phyloP scores from a whole-genome alignment of 1,140 invertebrate genomes.

The Hyles euphorbiae region DNA sequence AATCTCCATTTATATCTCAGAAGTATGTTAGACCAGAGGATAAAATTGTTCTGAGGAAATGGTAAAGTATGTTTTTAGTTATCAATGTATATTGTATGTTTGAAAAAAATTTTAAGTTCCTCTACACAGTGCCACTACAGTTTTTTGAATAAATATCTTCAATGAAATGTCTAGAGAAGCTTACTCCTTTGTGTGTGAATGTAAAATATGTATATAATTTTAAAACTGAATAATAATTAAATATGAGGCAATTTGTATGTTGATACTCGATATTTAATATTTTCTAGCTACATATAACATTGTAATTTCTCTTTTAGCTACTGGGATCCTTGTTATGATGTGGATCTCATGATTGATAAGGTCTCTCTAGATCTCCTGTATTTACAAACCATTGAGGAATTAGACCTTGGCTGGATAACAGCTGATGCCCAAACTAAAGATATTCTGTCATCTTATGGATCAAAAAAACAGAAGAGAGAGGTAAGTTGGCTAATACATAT shows the following conservation, averaged over 20 bases:
- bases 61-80: slow-evolving; percentile 77
- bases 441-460: slow-evolving; percentile 82
- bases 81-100: too few relatives aligned
- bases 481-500: slow-evolving; percentile 62
- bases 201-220: not conserved
- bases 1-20: slow-evolving; percentile 95
- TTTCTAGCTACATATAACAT: not conserved
- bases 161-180: not conserved
- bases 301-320: slow-evolving; percentile 79
- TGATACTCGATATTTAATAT: not conserved
- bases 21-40: slow-evolving; percentile 79
- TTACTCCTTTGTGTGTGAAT: not conserved
- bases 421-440: slow-evolving; percentile 82
- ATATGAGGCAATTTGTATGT: too few relatives aligned
- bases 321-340: slow-evolving; percentile 91
- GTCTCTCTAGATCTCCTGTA: slow-evolving; percentile 92
- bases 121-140: not conserved
- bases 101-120: slow-evolving; percentile 1
- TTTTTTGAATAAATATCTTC: not conserved
- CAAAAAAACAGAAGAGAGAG: slow-evolving; percentile 88
- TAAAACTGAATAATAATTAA: too few relatives aligned
- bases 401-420: slow-evolving; percentile 90
- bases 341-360: slow-evolving; percentile 86
- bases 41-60: slow-evolving; percentile 86
- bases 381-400: slow-evolving; percentile 89